Conservation (phyloP, 2,888 invertebrate species). For the Gasteruption jaculator region DNA sequence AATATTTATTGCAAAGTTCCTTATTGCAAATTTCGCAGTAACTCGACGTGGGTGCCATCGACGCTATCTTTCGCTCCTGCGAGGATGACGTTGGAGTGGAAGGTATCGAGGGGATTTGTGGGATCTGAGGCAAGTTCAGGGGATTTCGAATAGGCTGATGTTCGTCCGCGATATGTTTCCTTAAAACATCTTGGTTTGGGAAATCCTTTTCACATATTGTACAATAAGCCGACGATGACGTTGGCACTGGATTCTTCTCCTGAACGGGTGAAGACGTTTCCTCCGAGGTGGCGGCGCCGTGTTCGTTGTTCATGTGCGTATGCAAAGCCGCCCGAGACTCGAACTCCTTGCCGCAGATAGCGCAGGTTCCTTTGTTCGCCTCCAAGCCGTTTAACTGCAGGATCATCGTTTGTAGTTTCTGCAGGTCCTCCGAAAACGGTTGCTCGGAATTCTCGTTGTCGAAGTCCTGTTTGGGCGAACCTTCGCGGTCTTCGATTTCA, state of each 20-base stretch:
- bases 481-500: constrained; percentile 33
- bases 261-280: constrained; percentile 34
- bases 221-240: constrained; percentile 41
- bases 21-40: constrained; percentile 98
- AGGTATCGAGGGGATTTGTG: constrained; percentile 22
- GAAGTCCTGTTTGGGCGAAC: constrained; percentile 34
- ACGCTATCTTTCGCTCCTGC: constrained; percentile 58
- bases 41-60: constrained; percentile 71
- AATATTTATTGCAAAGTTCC: constrained; percentile 98
- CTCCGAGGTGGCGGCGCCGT: constrained; percentile 50
- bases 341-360: constrained; percentile 67
- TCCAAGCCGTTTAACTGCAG: constrained; percentile 80
- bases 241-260: constrained; percentile 46
- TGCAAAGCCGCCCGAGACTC: constrained; percentile 69
- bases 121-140: constrained; percentile 18
- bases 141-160: constrained; percentile 54
- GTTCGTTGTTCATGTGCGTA: constrained; percentile 66
- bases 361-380: constrained; percentile 56
- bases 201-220: constrained; percentile 61
- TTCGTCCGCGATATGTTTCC: constrained; percentile 66
- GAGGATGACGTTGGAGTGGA: constrained; percentile 33
- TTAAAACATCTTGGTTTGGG: constrained; percentile 61
- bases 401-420: constrained; percentile 87
- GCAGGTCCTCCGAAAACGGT: constrained; percentile 77
- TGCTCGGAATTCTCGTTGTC: constrained; percentile 50